Conservation (phyloP, 1,140 invertebrate species). For the honey bee (Apis mellifera) region Amel_HAv3.1 CM009941.2:11772001-11772500, state of each 20-base stretch:
- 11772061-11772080: neutral
- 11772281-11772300: slow-evolving; percentile 82
- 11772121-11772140: neutral
- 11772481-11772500: slow-evolving; percentile 70
- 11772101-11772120: too few species aligned
- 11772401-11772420: slow-evolving; percentile 71
- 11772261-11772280: slow-evolving; percentile 71
- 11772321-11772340: neutral
- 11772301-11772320: slow-evolving; percentile 68
- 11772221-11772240: slow-evolving; percentile 2
- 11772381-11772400: slow-evolving; percentile 81
- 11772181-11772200: slow-evolving; percentile 6
- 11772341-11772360: slow-evolving; percentile 73
- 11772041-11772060: neutral
- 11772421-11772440: slow-evolving; percentile 54
- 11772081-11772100: neutral
- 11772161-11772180: neutral
- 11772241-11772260: neutral
- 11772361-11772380: slow-evolving; percentile 82
- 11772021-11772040: slow-evolving; percentile 43
- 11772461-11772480: slow-evolving; percentile 75
- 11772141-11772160: neutral
- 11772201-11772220: slow-evolving; percentile 50
- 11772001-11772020: neutral
- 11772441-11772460: slow-evolving; percentile 80